A percentile compares a stretch with the other conserved stretches of the same genome.
Evolutionary conservation across 2,888 invertebrate genomes (phyloP).

Genomic region (Clepsis dumicolana): DNA sequence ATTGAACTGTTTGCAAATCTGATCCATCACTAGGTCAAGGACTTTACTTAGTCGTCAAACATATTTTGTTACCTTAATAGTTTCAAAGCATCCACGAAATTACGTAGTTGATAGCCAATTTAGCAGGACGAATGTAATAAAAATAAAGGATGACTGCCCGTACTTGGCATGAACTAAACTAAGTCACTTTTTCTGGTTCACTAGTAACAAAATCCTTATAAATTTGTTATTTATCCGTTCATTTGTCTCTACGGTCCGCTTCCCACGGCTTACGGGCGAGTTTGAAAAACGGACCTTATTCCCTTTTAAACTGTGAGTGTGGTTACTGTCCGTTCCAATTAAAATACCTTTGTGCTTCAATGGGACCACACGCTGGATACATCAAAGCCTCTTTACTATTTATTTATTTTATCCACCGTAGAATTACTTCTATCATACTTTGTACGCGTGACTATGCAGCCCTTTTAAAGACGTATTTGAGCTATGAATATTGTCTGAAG

Average conservation of each 20-base stretch:
- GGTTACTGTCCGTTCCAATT: slow-evolving; percentile 36
- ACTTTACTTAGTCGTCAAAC: background rate
- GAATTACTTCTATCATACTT: background rate
- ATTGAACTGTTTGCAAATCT: background rate
- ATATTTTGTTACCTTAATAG: background rate
- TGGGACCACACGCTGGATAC: slow-evolving; percentile 28
- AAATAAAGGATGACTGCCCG: slow-evolving; percentile 17
- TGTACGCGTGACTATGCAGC: background rate
- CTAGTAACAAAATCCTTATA: slow-evolving; percentile 40
- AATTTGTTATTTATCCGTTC: slow-evolving; percentile 43
- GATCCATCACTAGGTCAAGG: background rate
- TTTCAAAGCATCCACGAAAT: background rate
- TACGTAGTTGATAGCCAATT: background rate
- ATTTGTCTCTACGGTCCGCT: slow-evolving; percentile 36
- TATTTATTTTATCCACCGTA: slow-evolving; percentile 12
- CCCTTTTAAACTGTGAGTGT: slow-evolving; percentile 18
- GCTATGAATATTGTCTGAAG: background rate
- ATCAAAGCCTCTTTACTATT: slow-evolving; percentile 22
- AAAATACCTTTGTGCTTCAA: slow-evolving; percentile 41
- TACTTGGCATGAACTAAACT: slow-evolving; percentile 25
- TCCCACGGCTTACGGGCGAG: slow-evolving; percentile 24
- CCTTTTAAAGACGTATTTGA: background rate
- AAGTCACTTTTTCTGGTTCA: slow-evolving; percentile 32
- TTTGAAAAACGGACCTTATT: slow-evolving; percentile 39
- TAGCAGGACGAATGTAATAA: background rate